Evolutionary conservation across 2,888 invertebrate genomes (phyloP).

Genomic region (Chelonus formosanus): DNA sequence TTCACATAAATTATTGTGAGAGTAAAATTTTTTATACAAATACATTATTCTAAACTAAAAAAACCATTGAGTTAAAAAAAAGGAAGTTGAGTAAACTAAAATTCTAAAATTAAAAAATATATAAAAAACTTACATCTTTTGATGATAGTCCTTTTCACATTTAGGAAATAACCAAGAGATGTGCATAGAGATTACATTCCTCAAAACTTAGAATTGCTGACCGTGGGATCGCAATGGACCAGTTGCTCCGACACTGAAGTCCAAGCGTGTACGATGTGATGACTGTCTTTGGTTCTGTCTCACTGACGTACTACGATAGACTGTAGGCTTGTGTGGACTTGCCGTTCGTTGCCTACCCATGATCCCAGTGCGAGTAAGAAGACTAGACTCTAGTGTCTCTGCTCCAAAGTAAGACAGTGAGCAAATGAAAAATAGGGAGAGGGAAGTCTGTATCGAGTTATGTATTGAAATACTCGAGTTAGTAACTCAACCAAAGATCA

Average conservation of each 20-base stretch:
- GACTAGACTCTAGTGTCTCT: too few species aligned
- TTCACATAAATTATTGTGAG: too few species aligned
- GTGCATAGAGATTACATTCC: slow-evolving; percentile 60
- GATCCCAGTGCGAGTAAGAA: too few species aligned
- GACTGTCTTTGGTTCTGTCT: slow-evolving; percentile 23
- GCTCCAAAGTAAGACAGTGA: too few species aligned
- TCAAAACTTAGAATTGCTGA: slow-evolving; percentile 45
- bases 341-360: slow-evolving; percentile 2
- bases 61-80: not conserved
- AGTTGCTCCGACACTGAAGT: slow-evolving; percentile 63
- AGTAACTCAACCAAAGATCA: too few species aligned
- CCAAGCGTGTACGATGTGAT: slow-evolving; percentile 45
- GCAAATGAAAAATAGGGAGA: too few species aligned
- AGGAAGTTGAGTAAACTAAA: not conserved
- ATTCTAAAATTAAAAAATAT: not conserved
- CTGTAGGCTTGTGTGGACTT: slow-evolving; percentile 25
- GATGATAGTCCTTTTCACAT: slow-evolving; percentile 6
- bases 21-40: too few species aligned
- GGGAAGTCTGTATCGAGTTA: too few species aligned
- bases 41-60: too few species aligned
- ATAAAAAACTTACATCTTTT: slow-evolving; percentile 10
- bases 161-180: slow-evolving; percentile 23
- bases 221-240: slow-evolving; percentile 53
- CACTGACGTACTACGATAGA: slow-evolving; percentile 35
- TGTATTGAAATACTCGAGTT: too few species aligned